phyloP scores from a whole-genome alignment of 2,888 invertebrate genomes.

The Stenodera caucasica region DNA sequence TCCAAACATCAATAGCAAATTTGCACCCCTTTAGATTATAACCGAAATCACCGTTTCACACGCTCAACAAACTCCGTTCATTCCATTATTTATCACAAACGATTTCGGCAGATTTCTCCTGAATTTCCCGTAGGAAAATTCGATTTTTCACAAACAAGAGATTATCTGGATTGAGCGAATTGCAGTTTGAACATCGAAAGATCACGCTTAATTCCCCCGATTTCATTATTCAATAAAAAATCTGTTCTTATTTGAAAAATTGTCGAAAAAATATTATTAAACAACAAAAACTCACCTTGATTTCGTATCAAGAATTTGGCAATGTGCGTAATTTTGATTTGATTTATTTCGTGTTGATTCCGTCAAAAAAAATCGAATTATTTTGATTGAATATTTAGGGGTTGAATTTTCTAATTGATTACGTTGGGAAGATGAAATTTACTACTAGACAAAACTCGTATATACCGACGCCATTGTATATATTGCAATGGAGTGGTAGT shows the following conservation, averaged over 20 bases:
- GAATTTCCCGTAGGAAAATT: neutral
- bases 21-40: neutral
- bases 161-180: neutral
- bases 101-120: neutral
- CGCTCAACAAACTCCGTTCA: neutral
- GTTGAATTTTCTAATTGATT: too few relatives aligned
- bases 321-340: conserved; percentile 12
- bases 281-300: conserved; percentile 11
- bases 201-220: too few relatives aligned
- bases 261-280: neutral
- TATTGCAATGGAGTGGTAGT: neutral
- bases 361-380: neutral
- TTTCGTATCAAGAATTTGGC: conserved; percentile 12
- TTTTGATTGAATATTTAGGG: neutral
- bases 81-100: neutral
- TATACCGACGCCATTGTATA: conserved; percentile 38
- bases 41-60: neutral
- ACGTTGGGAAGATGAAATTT: conserved; percentile 31
- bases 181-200: too few relatives aligned
- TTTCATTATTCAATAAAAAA: too few relatives aligned
- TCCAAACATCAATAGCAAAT: neutral
- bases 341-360: neutral
- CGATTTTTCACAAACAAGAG: too few relatives aligned
- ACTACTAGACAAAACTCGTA: conserved; percentile 26
- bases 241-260: too few relatives aligned